These are phyloP conservation scores for Peucedramus taeniatus DNA, from an alignment of 2,113 vertebrate species.

Conservation along the genomic window DNA sequence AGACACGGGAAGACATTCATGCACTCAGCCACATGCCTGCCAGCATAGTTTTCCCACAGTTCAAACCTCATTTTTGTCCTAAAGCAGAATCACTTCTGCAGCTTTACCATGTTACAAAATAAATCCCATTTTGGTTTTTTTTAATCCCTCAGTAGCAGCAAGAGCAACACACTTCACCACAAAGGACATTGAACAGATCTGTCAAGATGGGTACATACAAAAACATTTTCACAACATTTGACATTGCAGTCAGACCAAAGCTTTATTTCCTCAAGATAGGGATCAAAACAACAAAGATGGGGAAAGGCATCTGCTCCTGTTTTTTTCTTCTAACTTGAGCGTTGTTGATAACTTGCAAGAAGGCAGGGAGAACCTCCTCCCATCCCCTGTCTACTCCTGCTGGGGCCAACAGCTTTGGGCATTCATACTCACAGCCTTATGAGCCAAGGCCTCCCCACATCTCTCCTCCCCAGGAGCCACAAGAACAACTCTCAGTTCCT, in stretches of 20 bases:
- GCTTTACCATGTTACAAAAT: neutral
- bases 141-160: neutral
- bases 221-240: neutral
- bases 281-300: neutral
- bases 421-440: neutral
- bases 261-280: neutral
- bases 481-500: neutral
- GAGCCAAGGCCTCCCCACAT: neutral
- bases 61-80: neutral
- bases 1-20: neutral
- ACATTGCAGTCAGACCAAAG: neutral
- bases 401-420: neutral
- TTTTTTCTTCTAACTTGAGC: neutral
- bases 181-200: neutral
- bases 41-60: neutral
- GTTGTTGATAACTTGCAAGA: neutral
- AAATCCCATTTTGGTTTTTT: neutral
- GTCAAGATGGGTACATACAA: neutral
- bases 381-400: fast-evolving
- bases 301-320: neutral
- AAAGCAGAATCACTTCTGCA: neutral
- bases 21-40: neutral
- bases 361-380: neutral
- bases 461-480: neutral
- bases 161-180: neutral